Base-by-base conservation (phyloP, 2,888 invertebrate species). In the Scaptomyza reducta region DNA sequence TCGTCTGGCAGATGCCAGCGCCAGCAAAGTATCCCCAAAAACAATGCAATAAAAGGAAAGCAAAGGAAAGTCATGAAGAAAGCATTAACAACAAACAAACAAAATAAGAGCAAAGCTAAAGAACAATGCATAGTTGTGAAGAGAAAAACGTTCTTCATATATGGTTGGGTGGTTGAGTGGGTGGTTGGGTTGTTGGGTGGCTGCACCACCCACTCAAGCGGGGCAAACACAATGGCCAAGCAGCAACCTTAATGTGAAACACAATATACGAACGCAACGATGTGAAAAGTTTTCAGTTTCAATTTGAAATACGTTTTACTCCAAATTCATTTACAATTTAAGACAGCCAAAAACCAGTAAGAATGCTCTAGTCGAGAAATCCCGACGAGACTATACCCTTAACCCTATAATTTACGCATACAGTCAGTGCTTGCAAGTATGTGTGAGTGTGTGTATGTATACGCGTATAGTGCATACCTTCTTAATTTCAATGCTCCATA, bases 241-340 rank as follows among this genome's bases (percentile, higher is more conserved):
- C 69, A 79, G 65, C 65, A 67, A 63, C 58, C 58, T 63, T 57
- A 68, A 74, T 64, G 67, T 61, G 78, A 78, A 84, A 82, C 61
- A 85, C 76, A 85, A 85, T 77, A 80, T 79, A 54, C 64, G 58
- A 45, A 55, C 31, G 47, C 9, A 58, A 42, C 70, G 60, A 69
- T n/a, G 66, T 64, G 59, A 72, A 77, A 87, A 77, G 77, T 82
- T 87, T 87, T 72, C 74, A 66, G 68, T 77, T 82, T 63, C 85
- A 74, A 54, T 69, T 54, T 56, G 47, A 59, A 53, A 70, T 57
- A 70, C 56, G 40, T 49, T 1, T 40, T 40, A 33, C n/a, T 13
- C 50, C 64, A 82, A 82, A 75, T 70, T 78, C 54, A 76, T 75
- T 79, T 75, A 69, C 71, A 69, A 67, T 75, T 66, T 40, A 49